Percentiles rank a stretch among this genome's conserved stretches.
Evolutionary conservation across 2,888 invertebrate species (phyloP).

Genomic region (Drosophila borborema): DNA sequence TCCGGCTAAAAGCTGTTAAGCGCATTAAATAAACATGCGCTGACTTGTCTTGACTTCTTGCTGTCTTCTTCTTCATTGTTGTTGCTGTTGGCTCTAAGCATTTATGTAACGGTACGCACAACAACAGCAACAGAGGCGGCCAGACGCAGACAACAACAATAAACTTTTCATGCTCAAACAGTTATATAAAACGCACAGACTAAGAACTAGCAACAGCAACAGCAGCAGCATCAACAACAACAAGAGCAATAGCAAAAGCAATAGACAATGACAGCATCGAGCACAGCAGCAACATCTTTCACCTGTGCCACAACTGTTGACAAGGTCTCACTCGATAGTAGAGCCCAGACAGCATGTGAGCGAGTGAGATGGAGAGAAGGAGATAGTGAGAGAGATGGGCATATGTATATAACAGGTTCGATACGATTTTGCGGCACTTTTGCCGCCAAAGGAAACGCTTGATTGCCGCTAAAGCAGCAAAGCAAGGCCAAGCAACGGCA

Average conservation of each 20-base stretch:
- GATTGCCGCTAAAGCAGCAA: slow-evolving; percentile 67
- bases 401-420: slow-evolving; percentile 66
- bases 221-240: background rate
- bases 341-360: slow-evolving; percentile 14
- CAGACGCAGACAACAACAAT: slow-evolving; percentile 54
- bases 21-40: slow-evolving; percentile 76
- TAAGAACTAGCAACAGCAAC: slow-evolving; percentile 22
- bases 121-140: slow-evolving; percentile 27
- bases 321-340: slow-evolving; percentile 43
- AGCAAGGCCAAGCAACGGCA: slow-evolving; percentile 74
- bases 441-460: slow-evolving; percentile 73
- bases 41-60: slow-evolving; percentile 48
- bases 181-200: slow-evolving; percentile 66
- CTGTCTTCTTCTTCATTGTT: slow-evolving; percentile 7
- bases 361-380: background rate
- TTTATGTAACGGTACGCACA: slow-evolving; percentile 74
- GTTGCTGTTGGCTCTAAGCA: slow-evolving; percentile 41
- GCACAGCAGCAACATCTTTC: slow-evolving; percentile 53
- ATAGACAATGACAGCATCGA: slow-evolving; percentile 60
- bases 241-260: background rate
- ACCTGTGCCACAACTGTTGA: slow-evolving; percentile 43
- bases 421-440: slow-evolving; percentile 74
- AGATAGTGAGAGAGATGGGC: background rate
- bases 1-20: slow-evolving; percentile 70
- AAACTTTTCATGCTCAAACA: slow-evolving; percentile 73